Evolutionary conservation across 2,888 invertebrate species (phyloP).

Genomic region (Perdita meconis): DNA sequence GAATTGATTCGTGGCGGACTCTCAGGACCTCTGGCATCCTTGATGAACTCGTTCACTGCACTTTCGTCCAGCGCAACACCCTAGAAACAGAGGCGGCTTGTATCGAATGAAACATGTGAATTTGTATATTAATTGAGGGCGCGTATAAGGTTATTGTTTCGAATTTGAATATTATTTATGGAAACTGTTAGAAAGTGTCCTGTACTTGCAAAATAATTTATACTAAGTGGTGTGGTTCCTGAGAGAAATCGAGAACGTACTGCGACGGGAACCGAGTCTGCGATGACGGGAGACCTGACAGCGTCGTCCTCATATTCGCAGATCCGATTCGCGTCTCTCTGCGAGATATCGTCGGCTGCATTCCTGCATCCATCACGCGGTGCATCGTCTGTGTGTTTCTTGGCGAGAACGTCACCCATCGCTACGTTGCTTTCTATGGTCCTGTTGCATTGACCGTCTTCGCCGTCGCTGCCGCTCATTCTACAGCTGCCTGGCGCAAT

Average conservation of each 20-base stretch:
- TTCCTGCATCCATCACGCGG: constrained; percentile 37
- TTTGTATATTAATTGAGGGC: too few species aligned
- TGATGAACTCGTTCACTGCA: constrained; percentile 46
- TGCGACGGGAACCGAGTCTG: constrained; percentile 58
- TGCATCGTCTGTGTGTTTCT: constrained; percentile 66
- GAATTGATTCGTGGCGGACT: constrained; percentile 8
- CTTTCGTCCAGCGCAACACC: constrained; percentile 44
- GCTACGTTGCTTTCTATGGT: constrained; percentile 74
- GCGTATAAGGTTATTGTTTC: too few species aligned
- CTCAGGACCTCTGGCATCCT: constrained; percentile 49
- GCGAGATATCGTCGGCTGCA: constrained; percentile 29
- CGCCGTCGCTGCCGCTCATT: constrained; percentile 74
- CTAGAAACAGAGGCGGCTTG: constrained; percentile 45
- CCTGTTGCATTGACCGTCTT: constrained; percentile 73
- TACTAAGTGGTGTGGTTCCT: too few species aligned
- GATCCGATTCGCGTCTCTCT: constrained; percentile 59
- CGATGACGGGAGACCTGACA: constrained; percentile 59
- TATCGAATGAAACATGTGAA: background rate
- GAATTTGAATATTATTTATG: too few species aligned
- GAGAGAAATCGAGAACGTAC: constrained; percentile 46
- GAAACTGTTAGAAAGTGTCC: background rate
- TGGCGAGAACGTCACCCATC: constrained; percentile 83
- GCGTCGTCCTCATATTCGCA: constrained; percentile 59
- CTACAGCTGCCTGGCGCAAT: constrained; percentile 45
- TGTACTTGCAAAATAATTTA: too few species aligned